A percentile compares a stretch with the other conserved stretches of the same genome.
phyloP scores from a whole-genome alignment of 2,797 vertebrate genomes.

The Spinus olivaceus region DNA sequence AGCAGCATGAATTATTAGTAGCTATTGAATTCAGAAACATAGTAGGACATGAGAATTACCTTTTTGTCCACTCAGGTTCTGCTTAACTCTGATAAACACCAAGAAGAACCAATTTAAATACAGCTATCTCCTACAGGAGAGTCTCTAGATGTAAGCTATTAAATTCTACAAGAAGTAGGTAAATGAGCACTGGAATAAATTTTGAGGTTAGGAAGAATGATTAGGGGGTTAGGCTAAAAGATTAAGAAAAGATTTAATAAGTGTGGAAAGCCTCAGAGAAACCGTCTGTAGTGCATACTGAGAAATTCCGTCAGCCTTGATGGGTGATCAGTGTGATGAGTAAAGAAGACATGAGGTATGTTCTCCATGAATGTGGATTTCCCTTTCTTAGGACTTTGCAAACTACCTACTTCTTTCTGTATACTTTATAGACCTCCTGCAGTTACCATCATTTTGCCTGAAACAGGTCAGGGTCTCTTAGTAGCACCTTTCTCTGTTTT shows the following conservation, averaged over 20 bases:
- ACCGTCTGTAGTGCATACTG: background rate
- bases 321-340: background rate
- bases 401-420: background rate
- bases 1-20: background rate
- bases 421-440: background rate
- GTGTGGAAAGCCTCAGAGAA: background rate
- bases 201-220: background rate
- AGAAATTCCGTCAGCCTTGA: background rate
- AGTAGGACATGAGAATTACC: background rate
- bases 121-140: background rate
- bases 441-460: fast-evolving
- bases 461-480: background rate
- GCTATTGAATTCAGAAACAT: background rate
- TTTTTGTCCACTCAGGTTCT: background rate
- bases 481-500: background rate
- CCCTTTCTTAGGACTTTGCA: background rate
- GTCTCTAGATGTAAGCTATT: background rate
- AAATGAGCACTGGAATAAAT: background rate
- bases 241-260: background rate
- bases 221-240: background rate
- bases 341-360: background rate
- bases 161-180: background rate
- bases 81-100: background rate
- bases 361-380: background rate
- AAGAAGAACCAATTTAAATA: background rate